Conservation (phyloP, 1,140 invertebrate species). For the Andrena cerasifolii region DNA sequence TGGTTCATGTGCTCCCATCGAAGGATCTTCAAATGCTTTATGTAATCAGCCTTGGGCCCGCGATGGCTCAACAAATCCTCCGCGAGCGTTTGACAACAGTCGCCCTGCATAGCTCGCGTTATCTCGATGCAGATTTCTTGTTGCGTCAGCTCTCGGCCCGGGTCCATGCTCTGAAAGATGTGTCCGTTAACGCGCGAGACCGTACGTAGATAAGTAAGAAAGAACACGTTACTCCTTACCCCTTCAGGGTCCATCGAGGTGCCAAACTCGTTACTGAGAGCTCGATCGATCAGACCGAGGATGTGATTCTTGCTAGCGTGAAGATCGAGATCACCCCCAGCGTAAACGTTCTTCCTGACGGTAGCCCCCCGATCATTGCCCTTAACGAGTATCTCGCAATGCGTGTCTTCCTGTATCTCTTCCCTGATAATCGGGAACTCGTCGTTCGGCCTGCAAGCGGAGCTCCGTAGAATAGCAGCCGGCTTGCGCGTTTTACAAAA, state of each 20-base stretch:
- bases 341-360: not conserved
- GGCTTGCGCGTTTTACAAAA: not conserved
- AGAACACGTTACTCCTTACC: slow-evolving; percentile 1
- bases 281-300: slow-evolving; percentile 78
- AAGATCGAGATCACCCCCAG: slow-evolving; percentile 72
- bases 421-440: slow-evolving; percentile 5
- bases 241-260: slow-evolving; percentile 59
- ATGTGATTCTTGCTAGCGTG: slow-evolving; percentile 79
- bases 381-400: not conserved
- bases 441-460: not conserved
- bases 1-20: slow-evolving; percentile 79
- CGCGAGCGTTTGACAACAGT: slow-evolving; percentile 43
- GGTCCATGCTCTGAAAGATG: not conserved
- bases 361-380: slow-evolving; percentile 15
- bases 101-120: slow-evolving; percentile 51
- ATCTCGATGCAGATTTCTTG: slow-evolving; percentile 52
- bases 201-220: not conserved
- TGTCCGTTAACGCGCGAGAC: not conserved
- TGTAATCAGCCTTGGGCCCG: slow-evolving; percentile 51
- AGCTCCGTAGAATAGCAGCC: not conserved
- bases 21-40: slow-evolving; percentile 76
- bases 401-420: slow-evolving; percentile 12
- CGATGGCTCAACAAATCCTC: slow-evolving; percentile 38
- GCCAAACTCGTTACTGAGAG: slow-evolving; percentile 74
- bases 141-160: slow-evolving; percentile 30